Conservation (phyloP, 2,888 invertebrate species). For the Sarcophaga rosellei region DNA sequence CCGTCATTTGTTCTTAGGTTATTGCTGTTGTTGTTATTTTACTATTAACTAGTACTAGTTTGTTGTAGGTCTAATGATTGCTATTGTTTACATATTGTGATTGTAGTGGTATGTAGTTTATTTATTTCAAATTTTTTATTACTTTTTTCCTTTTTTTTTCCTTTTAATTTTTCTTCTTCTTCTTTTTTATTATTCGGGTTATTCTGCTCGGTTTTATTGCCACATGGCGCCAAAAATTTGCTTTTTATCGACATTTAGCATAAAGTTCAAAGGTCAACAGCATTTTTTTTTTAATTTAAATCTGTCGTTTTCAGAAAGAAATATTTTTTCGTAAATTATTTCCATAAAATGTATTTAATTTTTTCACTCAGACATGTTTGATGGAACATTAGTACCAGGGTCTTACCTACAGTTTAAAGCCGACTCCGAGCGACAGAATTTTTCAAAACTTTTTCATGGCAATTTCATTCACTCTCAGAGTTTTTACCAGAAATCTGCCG, state of each 20-base stretch:
- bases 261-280: constrained; percentile 70
- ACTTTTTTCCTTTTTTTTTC: constrained; percentile 11
- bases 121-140: constrained; percentile 31
- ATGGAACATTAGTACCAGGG: too few species aligned
- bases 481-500: too few species aligned
- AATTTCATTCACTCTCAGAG: too few species aligned
- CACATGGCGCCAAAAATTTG: constrained; percentile 68
- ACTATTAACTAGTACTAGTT: constrained; percentile 24
- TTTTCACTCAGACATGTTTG: too few species aligned
- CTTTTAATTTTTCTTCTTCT: constrained; percentile 2
- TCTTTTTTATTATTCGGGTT: background rate
- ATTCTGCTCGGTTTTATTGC: constrained; percentile 54
- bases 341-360: too few species aligned
- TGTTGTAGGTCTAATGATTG: background rate
- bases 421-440: too few species aligned
- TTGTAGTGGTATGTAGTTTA: background rate
- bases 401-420: too few species aligned
- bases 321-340: too few species aligned
- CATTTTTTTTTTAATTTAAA: constrained; percentile 47
- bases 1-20: constrained; percentile 44
- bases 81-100: constrained; percentile 24
- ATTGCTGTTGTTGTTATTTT: constrained; percentile 13
- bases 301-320: background rate
- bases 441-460: too few species aligned
- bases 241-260: constrained; percentile 67